A percentile compares a stretch with the other conserved stretches of the same genome.
phyloP scores from a whole-genome alignment of 2,113 vertebrate species.

The Urocynchramus pylzowi region DNA sequence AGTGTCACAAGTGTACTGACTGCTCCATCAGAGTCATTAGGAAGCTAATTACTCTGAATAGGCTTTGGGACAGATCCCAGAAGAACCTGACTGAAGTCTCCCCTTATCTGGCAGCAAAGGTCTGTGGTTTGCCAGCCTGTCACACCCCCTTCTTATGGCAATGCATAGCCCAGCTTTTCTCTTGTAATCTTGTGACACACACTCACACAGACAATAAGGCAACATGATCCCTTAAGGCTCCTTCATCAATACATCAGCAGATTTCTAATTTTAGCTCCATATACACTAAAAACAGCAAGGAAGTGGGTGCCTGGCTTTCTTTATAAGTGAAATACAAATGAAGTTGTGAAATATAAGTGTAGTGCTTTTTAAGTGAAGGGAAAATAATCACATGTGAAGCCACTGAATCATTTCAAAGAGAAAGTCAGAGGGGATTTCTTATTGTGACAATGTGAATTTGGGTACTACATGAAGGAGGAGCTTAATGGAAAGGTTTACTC shows the following conservation, averaged over 20 bases:
- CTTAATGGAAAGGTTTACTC: not conserved
- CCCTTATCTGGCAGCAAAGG: not conserved
- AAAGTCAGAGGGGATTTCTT: not conserved
- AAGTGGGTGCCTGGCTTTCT: not conserved
- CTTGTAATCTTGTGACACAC: not conserved
- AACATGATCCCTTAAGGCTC: not conserved
- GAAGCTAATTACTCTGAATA: not conserved
- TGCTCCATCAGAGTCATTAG: not conserved
- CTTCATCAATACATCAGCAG: not conserved
- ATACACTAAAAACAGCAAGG: not conserved
- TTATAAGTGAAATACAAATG: not conserved
- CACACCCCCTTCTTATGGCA: not conserved
- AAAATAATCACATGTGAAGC: not conserved
- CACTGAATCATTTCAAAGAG: not conserved
- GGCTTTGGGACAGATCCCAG: not conserved
- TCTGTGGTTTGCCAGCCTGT: not conserved
- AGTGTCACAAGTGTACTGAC: not conserved
- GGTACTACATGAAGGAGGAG: not conserved
- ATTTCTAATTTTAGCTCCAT: not conserved
- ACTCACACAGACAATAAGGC: not conserved
- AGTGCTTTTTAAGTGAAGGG: not conserved
- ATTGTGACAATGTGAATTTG: not conserved
- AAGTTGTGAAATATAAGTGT: not conserved
- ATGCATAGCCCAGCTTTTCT: not conserved
- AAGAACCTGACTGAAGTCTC: not conserved